A percentile compares a stretch with the other conserved stretches of the same genome.
These are phyloP conservation scores for Hippopotamyrus pictus DNA, from an alignment of 2,797 vertebrate genomes.

Conservation along the genomic window DNA sequence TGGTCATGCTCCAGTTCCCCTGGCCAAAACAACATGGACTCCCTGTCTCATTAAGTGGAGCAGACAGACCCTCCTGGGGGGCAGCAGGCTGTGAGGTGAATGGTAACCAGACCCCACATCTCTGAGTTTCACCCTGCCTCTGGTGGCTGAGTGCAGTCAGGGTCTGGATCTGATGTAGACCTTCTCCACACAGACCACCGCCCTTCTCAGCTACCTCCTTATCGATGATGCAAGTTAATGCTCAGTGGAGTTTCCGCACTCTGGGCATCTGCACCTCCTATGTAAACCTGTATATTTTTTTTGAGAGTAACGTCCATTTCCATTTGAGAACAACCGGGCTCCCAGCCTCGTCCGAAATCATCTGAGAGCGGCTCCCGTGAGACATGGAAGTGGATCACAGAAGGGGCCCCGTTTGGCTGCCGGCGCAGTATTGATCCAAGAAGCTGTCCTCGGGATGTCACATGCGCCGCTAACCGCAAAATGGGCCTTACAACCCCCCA, in stretches of 20 bases:
- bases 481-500: background rate
- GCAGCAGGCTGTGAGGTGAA: constrained; percentile 40
- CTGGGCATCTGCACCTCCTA: background rate
- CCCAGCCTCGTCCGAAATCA: constrained; percentile 2
- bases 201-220: background rate
- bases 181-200: background rate
- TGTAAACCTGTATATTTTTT: background rate
- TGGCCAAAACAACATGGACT: background rate
- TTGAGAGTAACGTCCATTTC: background rate
- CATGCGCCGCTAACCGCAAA: background rate
- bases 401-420: constrained; percentile 19
- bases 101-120: constrained; percentile 39
- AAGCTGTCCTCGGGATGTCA: constrained; percentile 11
- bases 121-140: background rate
- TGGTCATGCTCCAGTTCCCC: background rate
- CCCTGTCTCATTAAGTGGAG: background rate
- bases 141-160: background rate
- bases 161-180: background rate
- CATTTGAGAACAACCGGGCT: background rate
- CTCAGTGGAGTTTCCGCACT: background rate
- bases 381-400: constrained; percentile 6
- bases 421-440: constrained; percentile 46
- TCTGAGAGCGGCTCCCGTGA: constrained; percentile 41
- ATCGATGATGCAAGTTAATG: background rate
- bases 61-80: constrained; percentile 20